Base-by-base conservation (phyloP, 2,797 vertebrate species). In the Cynopterus sphinx region DNA sequence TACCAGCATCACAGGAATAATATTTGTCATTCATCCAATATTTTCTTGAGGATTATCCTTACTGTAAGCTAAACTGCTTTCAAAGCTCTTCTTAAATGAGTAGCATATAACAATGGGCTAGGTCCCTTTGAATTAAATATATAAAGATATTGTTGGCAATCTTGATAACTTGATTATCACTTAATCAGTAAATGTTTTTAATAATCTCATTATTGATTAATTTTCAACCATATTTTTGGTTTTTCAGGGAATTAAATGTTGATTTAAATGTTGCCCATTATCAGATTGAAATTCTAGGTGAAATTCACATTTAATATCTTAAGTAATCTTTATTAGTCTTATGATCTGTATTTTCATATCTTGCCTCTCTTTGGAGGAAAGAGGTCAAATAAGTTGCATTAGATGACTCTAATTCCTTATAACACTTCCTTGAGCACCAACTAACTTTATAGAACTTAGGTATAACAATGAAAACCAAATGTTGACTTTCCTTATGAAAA, bases 381-480 rank as follows among this genome's bases (percentile, higher is more conserved):
- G 36, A 87, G 9, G 21, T 67, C 26, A 75, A 67, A 5, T 16
- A 87, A 53, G 9, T 84, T 92, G 51, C 61, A 83, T 61, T 83
- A 43, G 31, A 90, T 68, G 26, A 68, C 59, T 41, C 33, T 81
- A 74, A 53, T 4, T 86, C 78, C 9, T 93, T 85, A 61, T 26
- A 73, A 73, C 24, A 59, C 10, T 51, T 74, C 21, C 17, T 85
- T 71, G 86, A 67, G 12, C 59, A 51, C 4, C 55, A 85, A 57
- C 39, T 74, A 41, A 3, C 43, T 87, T 82, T 63, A 46, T 43
- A 74, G 53, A 74, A 68, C 68, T 81, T 86, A 87, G 51, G 8
- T 74, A 9, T 81, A 68, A 86, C 59, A 41, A 81, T 86, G 81
- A 74, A 90, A 93, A 87, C 43, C 9, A 75, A 90, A 67, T 74